Evolutionary conservation across 2,888 invertebrate genomes (phyloP), one percentile per base, ranked within the genome.

Genomic region (Cerceris rybyensis): DNA sequence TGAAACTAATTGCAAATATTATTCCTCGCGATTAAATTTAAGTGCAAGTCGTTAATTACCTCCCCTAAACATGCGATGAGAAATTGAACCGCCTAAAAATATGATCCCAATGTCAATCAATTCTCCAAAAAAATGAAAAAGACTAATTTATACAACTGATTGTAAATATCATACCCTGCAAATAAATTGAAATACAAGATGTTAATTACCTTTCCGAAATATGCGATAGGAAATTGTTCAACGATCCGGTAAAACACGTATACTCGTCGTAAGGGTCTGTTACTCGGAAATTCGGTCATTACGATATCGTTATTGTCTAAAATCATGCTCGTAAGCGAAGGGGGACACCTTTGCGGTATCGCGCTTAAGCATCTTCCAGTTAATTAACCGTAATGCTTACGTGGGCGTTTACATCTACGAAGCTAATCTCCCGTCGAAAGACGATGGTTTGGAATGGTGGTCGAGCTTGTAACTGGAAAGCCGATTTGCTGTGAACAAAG

Each of bases 311-410:
- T n/a, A n/a, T n/a, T n/a, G n/a, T 50, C 1, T n/a, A 50, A 46
- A 46, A 28, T 28, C 28, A 28, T 28, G 28, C 28, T 28, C 52
- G 7, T 13, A n/a, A 11, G n/a, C 39, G 41, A 11, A 43, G 6
- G 9, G 14, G 14, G 9, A 6, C 17, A 16, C 17, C 50, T 41
- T 52, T 28, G n/a, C 17, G 11, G 63, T 14, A 39, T 60, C 64
- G 11, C n/a, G 54, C 41, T 65, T 49, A 52, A 57, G 7, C 41
- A 17, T 60, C 28, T 57, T 1, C 28, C 63, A 66, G 42, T 70
- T 80, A 78, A 80, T 80, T 78, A 70, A 78, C 14, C 70, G 70
- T 68, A 74, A 77, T 67, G n/a, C 79, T 50, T 8, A 28, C 6
- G 60, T 14, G 50, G 61, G 13, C 69, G 69, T 60, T 54, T 14